phyloP scores from a whole-genome alignment of 2,797 vertebrate genomes.

The Carapus acus region DNA sequence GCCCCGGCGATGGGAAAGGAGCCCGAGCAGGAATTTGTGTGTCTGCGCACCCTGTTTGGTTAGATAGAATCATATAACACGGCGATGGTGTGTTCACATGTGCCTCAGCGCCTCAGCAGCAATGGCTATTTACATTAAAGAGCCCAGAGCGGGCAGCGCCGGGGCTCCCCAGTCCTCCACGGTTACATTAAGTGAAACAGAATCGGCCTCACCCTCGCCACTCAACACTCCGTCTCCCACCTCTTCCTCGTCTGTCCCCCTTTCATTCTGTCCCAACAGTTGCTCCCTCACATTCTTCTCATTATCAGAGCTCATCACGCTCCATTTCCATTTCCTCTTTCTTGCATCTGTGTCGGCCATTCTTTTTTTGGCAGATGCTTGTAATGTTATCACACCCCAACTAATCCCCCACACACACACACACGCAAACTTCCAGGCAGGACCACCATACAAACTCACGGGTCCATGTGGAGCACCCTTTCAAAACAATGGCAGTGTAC shows the following conservation, averaged over 20 bases:
- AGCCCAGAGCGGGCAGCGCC: slow-evolving; percentile 55
- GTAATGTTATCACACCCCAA: slow-evolving; percentile 31
- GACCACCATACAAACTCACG: slow-evolving; percentile 8
- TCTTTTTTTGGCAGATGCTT: slow-evolving; percentile 5
- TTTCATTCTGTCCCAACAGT: slow-evolving; percentile 29
- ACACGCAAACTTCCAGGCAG: slow-evolving; percentile 19
- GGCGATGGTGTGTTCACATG: slow-evolving; percentile 59
- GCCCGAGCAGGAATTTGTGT: slow-evolving; percentile 55
- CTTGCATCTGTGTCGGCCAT: neutral
- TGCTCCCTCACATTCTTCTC: slow-evolving; percentile 33
- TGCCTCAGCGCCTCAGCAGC: slow-evolving; percentile 52
- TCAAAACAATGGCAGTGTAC: slow-evolving; percentile 45
- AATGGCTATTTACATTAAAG: slow-evolving; percentile 71
- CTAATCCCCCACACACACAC: no score
- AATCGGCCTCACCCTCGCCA: slow-evolving; percentile 53
- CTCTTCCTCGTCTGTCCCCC: neutral
- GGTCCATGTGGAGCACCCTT: slow-evolving; percentile 22
- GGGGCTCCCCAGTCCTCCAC: slow-evolving; percentile 58
- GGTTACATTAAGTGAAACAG: slow-evolving; percentile 71
- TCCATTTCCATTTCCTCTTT: slow-evolving; percentile 12
- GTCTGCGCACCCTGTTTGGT: slow-evolving; percentile 69
- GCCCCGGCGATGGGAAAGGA: slow-evolving; percentile 59
- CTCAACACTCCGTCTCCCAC: slow-evolving; percentile 36
- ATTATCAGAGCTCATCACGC: slow-evolving; percentile 10
- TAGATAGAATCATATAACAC: slow-evolving; percentile 73